Evolutionary conservation across 2,113 vertebrate genomes (phyloP).

Genomic region (Rhabdornis inornatus): DNA sequence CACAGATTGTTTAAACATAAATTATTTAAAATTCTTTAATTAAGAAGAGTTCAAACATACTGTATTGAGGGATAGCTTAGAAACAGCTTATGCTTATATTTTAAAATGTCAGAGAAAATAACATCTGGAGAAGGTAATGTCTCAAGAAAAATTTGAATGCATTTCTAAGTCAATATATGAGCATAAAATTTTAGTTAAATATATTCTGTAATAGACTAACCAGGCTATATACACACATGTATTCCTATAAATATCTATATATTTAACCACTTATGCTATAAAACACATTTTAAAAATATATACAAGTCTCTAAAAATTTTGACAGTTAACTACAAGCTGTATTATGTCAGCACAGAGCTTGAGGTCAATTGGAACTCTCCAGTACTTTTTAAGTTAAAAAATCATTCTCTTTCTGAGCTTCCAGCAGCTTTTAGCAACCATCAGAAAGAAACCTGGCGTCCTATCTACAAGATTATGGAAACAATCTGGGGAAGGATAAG

Average conservation of each 20-base stretch:
- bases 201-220: not conserved
- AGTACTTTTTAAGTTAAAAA: not conserved
- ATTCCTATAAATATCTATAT: not conserved
- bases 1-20: not conserved
- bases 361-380: not conserved
- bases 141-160: not conserved
- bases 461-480: not conserved
- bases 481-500: not conserved
- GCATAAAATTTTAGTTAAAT: not conserved
- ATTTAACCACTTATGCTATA: not conserved
- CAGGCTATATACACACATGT: not conserved
- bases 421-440: not conserved
- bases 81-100: not conserved
- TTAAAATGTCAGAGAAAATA: not conserved
- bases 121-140: not conserved
- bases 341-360: not conserved
- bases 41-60: not conserved
- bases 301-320: not conserved
- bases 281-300: constrained; percentile 35
- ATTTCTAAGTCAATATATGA: not conserved
- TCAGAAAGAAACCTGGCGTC: not conserved
- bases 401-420: not conserved
- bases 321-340: not conserved
- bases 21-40: not conserved
- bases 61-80: not conserved